phyloP scores from a whole-genome alignment of 2,797 vertebrate species.

The Morelia viridis region DNA sequence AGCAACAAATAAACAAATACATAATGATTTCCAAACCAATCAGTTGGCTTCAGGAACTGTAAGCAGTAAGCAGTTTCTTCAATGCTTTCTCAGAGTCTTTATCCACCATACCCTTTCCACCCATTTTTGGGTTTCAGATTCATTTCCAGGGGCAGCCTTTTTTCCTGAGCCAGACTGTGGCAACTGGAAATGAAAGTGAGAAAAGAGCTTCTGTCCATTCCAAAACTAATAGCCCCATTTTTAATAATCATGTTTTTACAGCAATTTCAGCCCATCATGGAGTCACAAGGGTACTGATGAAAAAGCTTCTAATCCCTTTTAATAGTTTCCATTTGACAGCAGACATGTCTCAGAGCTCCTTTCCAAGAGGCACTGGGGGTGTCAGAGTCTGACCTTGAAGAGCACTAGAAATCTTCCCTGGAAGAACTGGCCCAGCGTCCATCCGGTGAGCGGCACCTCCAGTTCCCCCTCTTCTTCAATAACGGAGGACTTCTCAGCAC shows the following conservation, averaged over 20 bases:
- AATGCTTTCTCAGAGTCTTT: neutral
- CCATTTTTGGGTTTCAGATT: neutral
- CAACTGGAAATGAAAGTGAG: constrained; percentile 54
- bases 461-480: neutral
- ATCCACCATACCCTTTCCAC: neutral
- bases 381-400: constrained; percentile 56
- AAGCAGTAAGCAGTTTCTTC: neutral
- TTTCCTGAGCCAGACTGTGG: fast-evolving
- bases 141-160: neutral
- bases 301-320: constrained; percentile 68
- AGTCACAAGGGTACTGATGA: constrained; percentile 66
- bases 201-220: constrained; percentile 66
- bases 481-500: neutral
- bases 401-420: constrained; percentile 40
- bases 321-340: constrained; percentile 73
- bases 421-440: constrained; percentile 66
- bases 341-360: constrained; percentile 56
- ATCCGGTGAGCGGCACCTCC: neutral
- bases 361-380: constrained; percentile 52
- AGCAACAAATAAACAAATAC: neutral
- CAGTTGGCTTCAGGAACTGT: neutral
- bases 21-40: neutral
- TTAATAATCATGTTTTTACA: constrained; percentile 72
- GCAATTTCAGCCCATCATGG: constrained; percentile 70
- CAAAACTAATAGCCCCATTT: constrained; percentile 69